These are phyloP conservation scores for Delia radicum DNA, from an alignment of 1,140 invertebrate species.

Conservation along the genomic window DNA sequence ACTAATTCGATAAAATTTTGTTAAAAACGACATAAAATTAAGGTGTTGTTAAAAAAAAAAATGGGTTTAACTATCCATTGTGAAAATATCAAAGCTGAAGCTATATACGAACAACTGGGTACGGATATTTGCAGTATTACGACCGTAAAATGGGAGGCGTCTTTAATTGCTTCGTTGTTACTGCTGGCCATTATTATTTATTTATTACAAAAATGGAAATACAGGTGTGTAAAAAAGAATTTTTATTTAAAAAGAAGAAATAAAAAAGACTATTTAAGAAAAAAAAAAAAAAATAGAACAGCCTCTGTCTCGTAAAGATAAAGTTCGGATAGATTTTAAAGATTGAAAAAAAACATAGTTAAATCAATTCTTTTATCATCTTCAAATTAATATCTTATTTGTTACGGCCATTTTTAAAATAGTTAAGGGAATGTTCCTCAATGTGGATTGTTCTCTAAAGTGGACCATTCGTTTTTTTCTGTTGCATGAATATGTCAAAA, in stretches of 20 bases:
- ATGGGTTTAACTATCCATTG: slow-evolving; percentile 23
- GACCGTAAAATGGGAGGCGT: slow-evolving; percentile 21
- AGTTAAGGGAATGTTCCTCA: too few species aligned
- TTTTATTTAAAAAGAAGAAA: too few species aligned
- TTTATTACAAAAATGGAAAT: slow-evolving; percentile 21
- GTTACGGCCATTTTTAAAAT: too few species aligned
- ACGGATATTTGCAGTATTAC: slow-evolving; percentile 30
- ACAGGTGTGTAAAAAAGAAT: slow-evolving; percentile 8
- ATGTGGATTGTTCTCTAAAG: too few species aligned
- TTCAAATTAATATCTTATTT: too few species aligned
- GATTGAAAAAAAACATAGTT: too few species aligned
- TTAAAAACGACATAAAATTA: background rate
- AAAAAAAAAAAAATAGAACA: background rate
- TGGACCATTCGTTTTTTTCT: too few species aligned
- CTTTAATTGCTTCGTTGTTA: background rate
- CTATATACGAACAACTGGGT: slow-evolving; percentile 3
- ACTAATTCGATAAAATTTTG: background rate
- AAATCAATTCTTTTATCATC: too few species aligned
- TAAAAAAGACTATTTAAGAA: too few species aligned
- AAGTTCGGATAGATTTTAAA: too few species aligned
- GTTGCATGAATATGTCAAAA: too few species aligned
- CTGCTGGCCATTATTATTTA: slow-evolving; percentile 18
- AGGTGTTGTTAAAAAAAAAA: background rate
- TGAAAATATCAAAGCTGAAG: background rate
- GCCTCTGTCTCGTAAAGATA: too few species aligned